A percentile compares a stretch with the other conserved stretches of the same genome.
phyloP scores from a whole-genome alignment of 2,113 vertebrate genomes.

The Monarcha castaneiventris region DNA sequence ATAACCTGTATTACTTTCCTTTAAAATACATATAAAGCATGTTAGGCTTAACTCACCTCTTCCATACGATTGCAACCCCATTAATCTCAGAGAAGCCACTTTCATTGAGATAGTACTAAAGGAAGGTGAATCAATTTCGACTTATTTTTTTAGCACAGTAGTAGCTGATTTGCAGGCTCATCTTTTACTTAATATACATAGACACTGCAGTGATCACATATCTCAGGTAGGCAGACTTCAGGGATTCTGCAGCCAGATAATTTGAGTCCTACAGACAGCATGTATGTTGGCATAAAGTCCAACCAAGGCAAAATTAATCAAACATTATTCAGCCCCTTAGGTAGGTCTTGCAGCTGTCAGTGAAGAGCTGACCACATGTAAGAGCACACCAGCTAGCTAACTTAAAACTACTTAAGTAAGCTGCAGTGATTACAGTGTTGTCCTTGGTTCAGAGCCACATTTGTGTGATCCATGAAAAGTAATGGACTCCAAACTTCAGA shows the following conservation, averaged over 20 bases:
- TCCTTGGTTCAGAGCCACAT: not conserved
- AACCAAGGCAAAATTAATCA: not conserved
- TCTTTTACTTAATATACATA: not conserved
- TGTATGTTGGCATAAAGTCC: not conserved
- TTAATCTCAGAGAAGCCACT: constrained; percentile 5
- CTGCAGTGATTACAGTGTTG: not conserved
- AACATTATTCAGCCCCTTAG: not conserved
- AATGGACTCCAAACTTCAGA: not conserved
- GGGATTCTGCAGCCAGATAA: not conserved
- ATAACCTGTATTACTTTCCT: not conserved
- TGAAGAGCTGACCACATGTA: not conserved
- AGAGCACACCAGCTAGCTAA: not conserved
- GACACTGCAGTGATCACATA: not conserved
- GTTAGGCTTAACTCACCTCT: constrained; percentile 38
- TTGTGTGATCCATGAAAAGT: not conserved
- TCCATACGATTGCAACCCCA: not conserved
- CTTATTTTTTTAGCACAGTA: not conserved
- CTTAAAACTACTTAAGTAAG: not conserved
- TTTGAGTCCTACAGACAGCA: not conserved
- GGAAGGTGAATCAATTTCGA: not conserved
- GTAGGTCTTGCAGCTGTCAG: not conserved
- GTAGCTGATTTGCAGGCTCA: not conserved
- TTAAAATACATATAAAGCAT: not conserved
- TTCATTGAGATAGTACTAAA: not conserved
- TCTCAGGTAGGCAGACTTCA: not conserved